A percentile compares a stretch with the other conserved stretches of the same genome.
These are phyloP conservation scores for Sterna hirundo DNA, from an alignment of 2,113 vertebrate species.

Conservation along the genomic window DNA sequence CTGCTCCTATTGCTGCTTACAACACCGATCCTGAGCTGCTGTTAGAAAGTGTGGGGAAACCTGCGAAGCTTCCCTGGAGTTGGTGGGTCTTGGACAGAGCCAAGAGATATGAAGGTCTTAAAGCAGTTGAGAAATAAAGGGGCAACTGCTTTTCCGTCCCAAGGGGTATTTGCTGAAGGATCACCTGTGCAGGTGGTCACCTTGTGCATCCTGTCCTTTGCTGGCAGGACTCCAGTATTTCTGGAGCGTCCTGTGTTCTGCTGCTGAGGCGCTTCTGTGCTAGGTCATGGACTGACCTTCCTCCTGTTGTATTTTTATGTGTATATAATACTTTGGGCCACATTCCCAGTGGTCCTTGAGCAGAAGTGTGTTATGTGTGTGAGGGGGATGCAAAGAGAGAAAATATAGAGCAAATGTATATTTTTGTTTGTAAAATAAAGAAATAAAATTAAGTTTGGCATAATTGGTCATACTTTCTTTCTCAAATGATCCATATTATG, in stretches of 20 bases:
- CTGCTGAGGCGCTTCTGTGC: conserved; percentile 47
- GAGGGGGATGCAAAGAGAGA: background rate
- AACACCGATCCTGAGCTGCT: background rate
- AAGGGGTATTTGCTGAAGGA: background rate
- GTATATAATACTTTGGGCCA: background rate
- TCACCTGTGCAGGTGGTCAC: background rate
- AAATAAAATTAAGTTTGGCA: conserved; percentile 65
- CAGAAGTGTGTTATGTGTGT: background rate
- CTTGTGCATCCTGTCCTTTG: background rate
- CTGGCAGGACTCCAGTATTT: background rate
- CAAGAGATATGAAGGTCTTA: background rate
- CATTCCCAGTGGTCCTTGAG: conserved; percentile 14
- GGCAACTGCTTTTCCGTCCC: background rate
- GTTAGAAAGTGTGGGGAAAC: background rate
- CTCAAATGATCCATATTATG: background rate
- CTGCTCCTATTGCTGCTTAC: background rate
- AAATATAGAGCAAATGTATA: conserved; percentile 65
- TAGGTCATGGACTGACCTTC: conserved; percentile 16
- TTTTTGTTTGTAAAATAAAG: conserved; percentile 73
- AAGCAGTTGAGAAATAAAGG: background rate
- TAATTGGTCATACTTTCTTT: conserved; percentile 1
- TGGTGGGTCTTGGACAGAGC: background rate
- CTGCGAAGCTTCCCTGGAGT: background rate
- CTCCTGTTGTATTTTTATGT: conserved; percentile 26
- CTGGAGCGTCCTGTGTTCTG: background rate